Evolutionary conservation across 2,888 invertebrate genomes (phyloP), one percentile per base, ranked within the genome.

Genomic region (Drosophila borealis): DNA sequence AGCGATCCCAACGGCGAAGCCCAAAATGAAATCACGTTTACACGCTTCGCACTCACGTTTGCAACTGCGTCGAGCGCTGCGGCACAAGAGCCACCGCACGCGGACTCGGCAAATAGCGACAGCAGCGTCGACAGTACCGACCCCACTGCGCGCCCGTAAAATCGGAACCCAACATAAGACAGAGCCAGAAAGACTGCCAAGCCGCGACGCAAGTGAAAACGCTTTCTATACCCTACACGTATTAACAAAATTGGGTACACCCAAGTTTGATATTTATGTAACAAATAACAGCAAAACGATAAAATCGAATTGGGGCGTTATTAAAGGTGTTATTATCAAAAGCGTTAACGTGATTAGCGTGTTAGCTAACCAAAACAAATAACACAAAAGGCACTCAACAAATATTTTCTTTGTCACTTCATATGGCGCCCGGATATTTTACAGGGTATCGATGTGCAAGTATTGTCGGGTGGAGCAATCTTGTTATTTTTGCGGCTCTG

Each of bases 41-140:
- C 89, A 89, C 89, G 89, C 88, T 82, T 83, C 79, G 89, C 85
- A 83, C 81, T 88, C 89, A 83, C 89, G 88, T 83, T 85, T 80
- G 84, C 89, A 88, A 90, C 89, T 90, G 89, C 86, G 74, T 62
- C 81, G 69, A 70, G 70, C 75, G 75, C 75, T 81, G 74, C 62
- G 70, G 69, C 53, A 60, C 70, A 71, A 74, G 70, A 70, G 54
- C 39, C 57, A 51, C 39, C 55, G 69, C 51, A 34, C 62, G 64
- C 63, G 59, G 56, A 65, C 60, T 29, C 45, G 42, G 48, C 68
- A 42, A 61, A 46, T 49, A 46, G 39, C 57, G 57, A 54, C 67
- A 49, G 36, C 73, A 59, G 19, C 65, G 44, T 21, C 61, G 55
- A 19, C 67, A 71, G 39, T 17, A 33, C 25, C 62, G 63, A 63